A percentile compares a stretch with the other conserved stretches of the same genome.
These are phyloP conservation scores for Monochamus alternatus DNA, from an alignment of 2,888 invertebrate genomes.

Conservation along the genomic window DNA sequence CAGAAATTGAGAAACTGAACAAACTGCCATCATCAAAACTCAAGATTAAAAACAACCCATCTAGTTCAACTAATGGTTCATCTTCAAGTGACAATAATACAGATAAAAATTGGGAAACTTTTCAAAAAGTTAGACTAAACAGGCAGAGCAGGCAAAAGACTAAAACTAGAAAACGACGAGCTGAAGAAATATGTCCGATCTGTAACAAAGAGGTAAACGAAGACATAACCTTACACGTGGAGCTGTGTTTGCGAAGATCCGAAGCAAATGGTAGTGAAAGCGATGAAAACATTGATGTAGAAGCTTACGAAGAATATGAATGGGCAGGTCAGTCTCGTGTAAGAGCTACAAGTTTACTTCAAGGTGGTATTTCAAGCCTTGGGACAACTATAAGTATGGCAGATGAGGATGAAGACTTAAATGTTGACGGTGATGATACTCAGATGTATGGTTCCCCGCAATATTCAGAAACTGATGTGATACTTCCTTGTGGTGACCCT, in stretches of 20 bases:
- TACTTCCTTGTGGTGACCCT: slow-evolving; percentile 75
- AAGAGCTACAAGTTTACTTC: slow-evolving; percentile 80
- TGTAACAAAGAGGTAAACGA: slow-evolving; percentile 82
- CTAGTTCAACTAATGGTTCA: slow-evolving; percentile 69
- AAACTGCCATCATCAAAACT: slow-evolving; percentile 71
- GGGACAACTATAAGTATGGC: slow-evolving; percentile 69
- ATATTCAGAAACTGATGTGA: slow-evolving; percentile 84
- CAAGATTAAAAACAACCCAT: slow-evolving; percentile 70
- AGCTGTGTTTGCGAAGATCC: slow-evolving; percentile 77
- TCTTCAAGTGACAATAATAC: slow-evolving; percentile 66
- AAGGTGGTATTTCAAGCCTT: slow-evolving; percentile 77
- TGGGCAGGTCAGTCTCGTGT: slow-evolving; percentile 93
- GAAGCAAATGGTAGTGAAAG: slow-evolving; percentile 72
- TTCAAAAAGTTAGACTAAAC: slow-evolving; percentile 82
- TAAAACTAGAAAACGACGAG: slow-evolving; percentile 80
- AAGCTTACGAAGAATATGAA: slow-evolving; percentile 89
- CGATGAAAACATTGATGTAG: slow-evolving; percentile 88
- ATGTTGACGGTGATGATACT: slow-evolving; percentile 92
- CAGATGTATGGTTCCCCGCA: slow-evolving; percentile 90
- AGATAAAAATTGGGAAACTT: slow-evolving; percentile 82
- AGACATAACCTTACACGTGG: slow-evolving; percentile 82
- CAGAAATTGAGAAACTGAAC: slow-evolving; percentile 84
- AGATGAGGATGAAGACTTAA: slow-evolving; percentile 81
- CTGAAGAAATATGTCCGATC: slow-evolving; percentile 84
- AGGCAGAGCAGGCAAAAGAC: slow-evolving; percentile 79